Evolutionary conservation across 2,888 invertebrate genomes (phyloP).

Genomic region (Lacanobia oleracea): DNA sequence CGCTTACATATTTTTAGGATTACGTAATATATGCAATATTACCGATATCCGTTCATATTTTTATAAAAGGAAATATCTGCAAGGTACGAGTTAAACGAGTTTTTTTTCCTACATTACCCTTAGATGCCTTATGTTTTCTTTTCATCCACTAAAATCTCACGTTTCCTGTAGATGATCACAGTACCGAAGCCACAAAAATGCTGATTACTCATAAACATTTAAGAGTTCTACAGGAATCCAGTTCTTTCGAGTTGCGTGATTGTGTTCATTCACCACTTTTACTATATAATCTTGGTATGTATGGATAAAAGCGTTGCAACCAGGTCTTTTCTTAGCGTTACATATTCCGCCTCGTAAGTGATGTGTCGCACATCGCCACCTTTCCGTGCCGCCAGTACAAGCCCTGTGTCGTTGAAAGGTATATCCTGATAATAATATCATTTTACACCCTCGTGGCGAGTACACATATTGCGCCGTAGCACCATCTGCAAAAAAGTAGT

Average conservation of each 20-base stretch:
- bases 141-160: not conserved
- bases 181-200: not conserved
- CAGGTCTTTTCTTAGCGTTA: not conserved
- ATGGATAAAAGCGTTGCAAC: conserved; percentile 15
- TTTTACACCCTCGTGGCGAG: conserved; percentile 17
- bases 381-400: not conserved
- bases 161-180: too few species aligned
- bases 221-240: not conserved
- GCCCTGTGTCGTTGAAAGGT: conserved; percentile 23
- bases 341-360: too few species aligned
- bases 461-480: not conserved
- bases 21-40: too few species aligned
- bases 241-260: conserved; percentile 14
- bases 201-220: not conserved
- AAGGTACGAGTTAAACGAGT: too few species aligned
- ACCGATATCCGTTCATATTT: too few species aligned
- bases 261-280: conserved; percentile 22
- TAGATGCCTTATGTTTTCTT: not conserved
- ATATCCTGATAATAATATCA: conserved; percentile 32
- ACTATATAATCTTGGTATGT: conserved; percentile 16
- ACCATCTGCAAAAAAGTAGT: not conserved
- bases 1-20: too few species aligned
- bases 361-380: conserved; percentile 33
- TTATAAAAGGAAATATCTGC: too few species aligned
- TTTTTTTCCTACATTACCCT: too few species aligned